phyloP scores from a whole-genome alignment of 2,888 invertebrate genomes.

The Leucania comma region DNA sequence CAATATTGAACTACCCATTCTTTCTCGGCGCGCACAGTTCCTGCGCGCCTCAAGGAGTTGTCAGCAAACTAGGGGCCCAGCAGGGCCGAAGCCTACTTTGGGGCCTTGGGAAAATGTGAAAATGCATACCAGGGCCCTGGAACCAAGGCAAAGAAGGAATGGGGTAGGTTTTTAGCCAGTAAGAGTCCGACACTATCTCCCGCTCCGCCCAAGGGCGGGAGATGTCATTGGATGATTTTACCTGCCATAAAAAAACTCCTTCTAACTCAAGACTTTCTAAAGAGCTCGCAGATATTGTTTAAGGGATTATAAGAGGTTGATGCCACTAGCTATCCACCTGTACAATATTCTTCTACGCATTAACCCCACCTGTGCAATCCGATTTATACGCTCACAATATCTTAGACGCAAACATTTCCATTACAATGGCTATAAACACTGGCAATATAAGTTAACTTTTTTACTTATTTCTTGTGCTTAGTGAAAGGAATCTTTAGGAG shows the following conservation, averaged over 20 bases:
- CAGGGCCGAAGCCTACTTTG: no score
- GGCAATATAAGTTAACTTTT: background rate
- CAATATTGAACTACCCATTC: conserved; percentile 24
- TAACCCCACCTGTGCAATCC: conserved; percentile 22
- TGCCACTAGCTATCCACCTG: conserved; percentile 30
- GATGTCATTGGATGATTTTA: no score
- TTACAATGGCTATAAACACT: background rate
- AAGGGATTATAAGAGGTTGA: conserved; percentile 31
- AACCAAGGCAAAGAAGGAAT: no score
- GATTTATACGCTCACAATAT: conserved; percentile 36
- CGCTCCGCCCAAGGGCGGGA: no score
- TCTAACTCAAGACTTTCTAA: conserved; percentile 27
- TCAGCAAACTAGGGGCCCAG: no score
- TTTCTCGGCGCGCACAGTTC: no score
- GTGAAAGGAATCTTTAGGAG: background rate
- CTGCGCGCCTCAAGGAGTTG: no score
- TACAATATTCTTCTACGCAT: conserved; percentile 31
- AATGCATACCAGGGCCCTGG: no score
- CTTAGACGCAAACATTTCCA: conserved; percentile 29
- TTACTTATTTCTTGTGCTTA: background rate
- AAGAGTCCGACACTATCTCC: no score
- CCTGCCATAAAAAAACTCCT: no score
- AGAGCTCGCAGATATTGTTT: conserved; percentile 40
- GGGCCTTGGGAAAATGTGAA: no score
- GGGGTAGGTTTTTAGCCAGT: no score